These are phyloP conservation scores for Tipula helvola DNA, from an alignment of 2,888 invertebrate species.

Conservation along the genomic window DNA sequence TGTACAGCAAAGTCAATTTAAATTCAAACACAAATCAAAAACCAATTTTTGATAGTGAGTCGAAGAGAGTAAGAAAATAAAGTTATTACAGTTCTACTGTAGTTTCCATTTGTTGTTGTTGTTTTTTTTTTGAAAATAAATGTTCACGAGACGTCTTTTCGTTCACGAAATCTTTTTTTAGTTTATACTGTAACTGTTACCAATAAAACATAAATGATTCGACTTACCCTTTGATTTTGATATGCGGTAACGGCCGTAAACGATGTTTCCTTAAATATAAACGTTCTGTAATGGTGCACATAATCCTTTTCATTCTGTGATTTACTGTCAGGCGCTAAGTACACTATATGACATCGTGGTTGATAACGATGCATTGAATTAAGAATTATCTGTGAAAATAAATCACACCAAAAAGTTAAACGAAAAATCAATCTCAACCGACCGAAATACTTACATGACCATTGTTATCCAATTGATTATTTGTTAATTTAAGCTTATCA, in stretches of 20 bases:
- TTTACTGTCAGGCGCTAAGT: conserved; percentile 54
- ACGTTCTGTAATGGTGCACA: conserved; percentile 79
- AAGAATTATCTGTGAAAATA: conserved; percentile 63
- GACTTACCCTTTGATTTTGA: conserved; percentile 84
- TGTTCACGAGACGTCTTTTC: too few relatives aligned
- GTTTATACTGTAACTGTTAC: too few relatives aligned
- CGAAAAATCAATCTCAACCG: background rate
- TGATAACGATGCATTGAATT: conserved; percentile 97
- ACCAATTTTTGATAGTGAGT: too few relatives aligned
- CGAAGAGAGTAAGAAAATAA: too few relatives aligned
- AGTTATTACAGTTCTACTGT: too few relatives aligned
- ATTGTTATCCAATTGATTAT: conserved; percentile 93
- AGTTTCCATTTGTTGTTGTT: too few relatives aligned
- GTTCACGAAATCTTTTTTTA: too few relatives aligned
- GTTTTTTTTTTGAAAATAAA: too few relatives aligned
- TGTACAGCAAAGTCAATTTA: too few relatives aligned
- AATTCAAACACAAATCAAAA: too few relatives aligned
- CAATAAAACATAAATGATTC: background rate
- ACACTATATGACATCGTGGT: conserved; percentile 87
- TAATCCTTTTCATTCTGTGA: conserved; percentile 43
- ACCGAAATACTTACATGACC: conserved; percentile 69
- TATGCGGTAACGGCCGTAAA: conserved; percentile 97
- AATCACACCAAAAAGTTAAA: background rate
- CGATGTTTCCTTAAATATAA: conserved; percentile 86
- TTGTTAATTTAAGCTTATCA: conserved; percentile 92